phyloP scores from a whole-genome alignment of 1,140 invertebrate species.

The Caenorhabditis remanei region DNA sequence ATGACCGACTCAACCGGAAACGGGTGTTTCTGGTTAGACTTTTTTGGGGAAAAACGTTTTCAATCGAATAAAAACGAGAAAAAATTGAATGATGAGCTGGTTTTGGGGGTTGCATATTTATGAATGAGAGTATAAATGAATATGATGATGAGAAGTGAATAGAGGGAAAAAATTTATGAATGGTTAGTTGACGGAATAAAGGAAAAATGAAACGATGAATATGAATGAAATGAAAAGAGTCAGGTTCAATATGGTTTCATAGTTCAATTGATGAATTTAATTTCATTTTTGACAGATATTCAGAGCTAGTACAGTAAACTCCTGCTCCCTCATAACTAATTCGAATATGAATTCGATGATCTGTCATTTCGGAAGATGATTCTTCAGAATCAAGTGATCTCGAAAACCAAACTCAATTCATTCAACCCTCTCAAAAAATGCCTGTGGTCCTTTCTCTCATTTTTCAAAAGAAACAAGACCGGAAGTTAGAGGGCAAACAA shows the following conservation, averaged over 20 bases:
- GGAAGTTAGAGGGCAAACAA: conserved; percentile 6
- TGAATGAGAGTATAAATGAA: neutral
- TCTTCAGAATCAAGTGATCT: no score
- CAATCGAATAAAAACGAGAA: neutral
- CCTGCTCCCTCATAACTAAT: no score
- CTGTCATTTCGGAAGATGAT: no score
- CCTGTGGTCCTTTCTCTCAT: neutral
- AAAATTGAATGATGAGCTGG: neutral
- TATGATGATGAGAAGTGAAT: neutral
- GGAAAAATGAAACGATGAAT: no score
- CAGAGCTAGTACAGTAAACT: no score
- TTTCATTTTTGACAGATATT: no score
- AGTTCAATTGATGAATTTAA: no score
- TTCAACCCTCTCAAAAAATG: neutral
- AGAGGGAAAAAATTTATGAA: neutral
- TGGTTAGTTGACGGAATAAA: neutral
- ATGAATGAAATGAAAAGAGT: no score
- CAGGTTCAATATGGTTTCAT: no score
- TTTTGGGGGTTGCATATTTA: neutral
- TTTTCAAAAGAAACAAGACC: neutral
- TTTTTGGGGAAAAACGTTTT: neutral
- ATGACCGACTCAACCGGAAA: neutral
- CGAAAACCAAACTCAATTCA: conserved; percentile 16
- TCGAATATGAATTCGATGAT: no score
- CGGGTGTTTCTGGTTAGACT: neutral